These are phyloP conservation scores for Cheirogaleus medius DNA, from an alignment of 2,113 vertebrate species.

Conservation along the genomic window DNA sequence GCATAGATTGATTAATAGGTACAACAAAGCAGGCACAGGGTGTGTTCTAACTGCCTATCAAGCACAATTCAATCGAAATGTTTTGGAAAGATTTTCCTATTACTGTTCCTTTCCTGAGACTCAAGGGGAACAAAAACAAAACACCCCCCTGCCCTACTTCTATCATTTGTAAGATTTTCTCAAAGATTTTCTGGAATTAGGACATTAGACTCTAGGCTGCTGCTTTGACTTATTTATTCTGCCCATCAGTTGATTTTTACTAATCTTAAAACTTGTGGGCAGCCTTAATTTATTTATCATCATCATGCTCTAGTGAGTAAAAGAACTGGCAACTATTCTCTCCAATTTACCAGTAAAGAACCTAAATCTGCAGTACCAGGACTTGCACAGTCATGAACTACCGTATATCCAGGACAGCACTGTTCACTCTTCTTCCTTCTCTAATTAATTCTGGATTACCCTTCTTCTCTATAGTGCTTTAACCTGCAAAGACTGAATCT, in stretches of 20 bases:
- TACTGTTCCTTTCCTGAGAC: background rate
- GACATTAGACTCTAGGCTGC: background rate
- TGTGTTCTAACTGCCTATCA: background rate
- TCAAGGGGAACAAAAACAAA: background rate
- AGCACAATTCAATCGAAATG: background rate
- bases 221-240: background rate
- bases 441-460: conserved; percentile 19
- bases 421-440: background rate
- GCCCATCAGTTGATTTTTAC: background rate
- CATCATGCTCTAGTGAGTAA: background rate
- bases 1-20: background rate
- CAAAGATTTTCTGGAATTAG: background rate
- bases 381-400: background rate
- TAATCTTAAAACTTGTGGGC: background rate
- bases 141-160: background rate
- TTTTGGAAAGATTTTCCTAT: background rate
- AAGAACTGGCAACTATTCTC: background rate
- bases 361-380: background rate
- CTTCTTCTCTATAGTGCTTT: background rate
- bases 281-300: background rate
- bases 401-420: background rate
- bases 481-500: background rate
- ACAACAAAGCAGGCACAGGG: background rate
- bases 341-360: background rate
- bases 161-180: background rate